Conservation (phyloP, 1,140 invertebrate species). For the Oncopodura yosiiana region DNA sequence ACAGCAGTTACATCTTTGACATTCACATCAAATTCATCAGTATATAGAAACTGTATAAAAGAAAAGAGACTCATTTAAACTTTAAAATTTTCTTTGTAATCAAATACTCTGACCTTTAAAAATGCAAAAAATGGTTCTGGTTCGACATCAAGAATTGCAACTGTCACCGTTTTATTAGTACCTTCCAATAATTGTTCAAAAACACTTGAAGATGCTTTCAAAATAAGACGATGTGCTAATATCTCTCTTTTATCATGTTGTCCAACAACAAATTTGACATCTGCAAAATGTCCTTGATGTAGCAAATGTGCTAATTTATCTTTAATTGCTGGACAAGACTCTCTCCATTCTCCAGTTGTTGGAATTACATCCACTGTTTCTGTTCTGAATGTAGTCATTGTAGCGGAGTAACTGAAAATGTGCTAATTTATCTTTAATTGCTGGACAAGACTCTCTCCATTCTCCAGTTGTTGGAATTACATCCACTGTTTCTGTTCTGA, state of each 20-base stretch:
- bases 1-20: conserved; percentile 23
- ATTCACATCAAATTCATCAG: conserved; percentile 25
- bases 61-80: neutral
- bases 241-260: conserved; percentile 17
- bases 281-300: conserved; percentile 14
- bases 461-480: too few relatives aligned
- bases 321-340: conserved; percentile 14
- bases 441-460: conserved; percentile 11
- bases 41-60: conserved; percentile 18
- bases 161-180: conserved; percentile 12
- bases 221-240: conserved; percentile 11
- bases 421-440: conserved; percentile 21
- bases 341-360: conserved; percentile 22
- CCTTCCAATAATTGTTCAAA: conserved; percentile 17
- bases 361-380: too few relatives aligned
- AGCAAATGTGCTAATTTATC: conserved; percentile 17
- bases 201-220: conserved; percentile 9
- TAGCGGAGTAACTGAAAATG: too few relatives aligned
- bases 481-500: too few relatives aligned
- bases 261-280: conserved; percentile 23
- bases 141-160: conserved; percentile 20
- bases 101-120: conserved; percentile 4
- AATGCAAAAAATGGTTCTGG: conserved; percentile 21
- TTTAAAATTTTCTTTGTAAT: neutral
- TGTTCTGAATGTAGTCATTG: too few relatives aligned